Evolutionary conservation across 2,888 invertebrate genomes (phyloP), one percentile per base, ranked within the genome.

Genomic region (Heliconius aoede): DNA sequence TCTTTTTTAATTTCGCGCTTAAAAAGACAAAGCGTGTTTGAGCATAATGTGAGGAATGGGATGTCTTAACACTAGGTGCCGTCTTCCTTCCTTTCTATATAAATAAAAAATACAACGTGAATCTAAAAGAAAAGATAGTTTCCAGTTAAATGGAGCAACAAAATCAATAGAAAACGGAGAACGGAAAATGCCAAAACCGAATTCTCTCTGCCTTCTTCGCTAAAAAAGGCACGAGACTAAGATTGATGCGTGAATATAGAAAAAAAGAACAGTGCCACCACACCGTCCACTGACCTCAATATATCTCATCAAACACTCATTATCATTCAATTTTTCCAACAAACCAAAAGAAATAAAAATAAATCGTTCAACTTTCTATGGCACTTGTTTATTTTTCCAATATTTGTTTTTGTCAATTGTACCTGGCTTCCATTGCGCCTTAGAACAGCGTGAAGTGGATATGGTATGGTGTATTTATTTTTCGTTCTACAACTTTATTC

Each of bases 401-500:
- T 90, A 76, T 92, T 93, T 92, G 89, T 92, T 93, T 92, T 93
- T 92, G 90, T 91, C 89, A 86, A 75, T 85, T 86, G 84, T 85
- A 86, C 86, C 80, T 74, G 78, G 79, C 82, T 67, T 73, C 73
- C 71, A 68, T 72, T 28, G 13, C 21, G 26, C 21, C 36, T 60
- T 26, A 72, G 72, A 72, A 40, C n/a, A 61, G 40, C 26, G 58
- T 11, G 0, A 28, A 24, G 5, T 61, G 36, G 61, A 72, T 60
- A 40, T 72, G 60, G 18, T 40, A 72, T 72, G 1, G 13, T 3
- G 28, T 1, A n/a, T 11, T 4, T 3, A 55, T 46, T 46, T 21
- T 46, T 46, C 46, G 21, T 46, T 46, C 0, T 21, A 46, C 18
- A 8, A 46, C 2, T 46, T 2, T 46, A 21, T 46, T 7, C n/a